Evolutionary conservation across 2,113 vertebrate genomes (phyloP).

Genomic region (Petrocephalus microphthalmus): DNA sequence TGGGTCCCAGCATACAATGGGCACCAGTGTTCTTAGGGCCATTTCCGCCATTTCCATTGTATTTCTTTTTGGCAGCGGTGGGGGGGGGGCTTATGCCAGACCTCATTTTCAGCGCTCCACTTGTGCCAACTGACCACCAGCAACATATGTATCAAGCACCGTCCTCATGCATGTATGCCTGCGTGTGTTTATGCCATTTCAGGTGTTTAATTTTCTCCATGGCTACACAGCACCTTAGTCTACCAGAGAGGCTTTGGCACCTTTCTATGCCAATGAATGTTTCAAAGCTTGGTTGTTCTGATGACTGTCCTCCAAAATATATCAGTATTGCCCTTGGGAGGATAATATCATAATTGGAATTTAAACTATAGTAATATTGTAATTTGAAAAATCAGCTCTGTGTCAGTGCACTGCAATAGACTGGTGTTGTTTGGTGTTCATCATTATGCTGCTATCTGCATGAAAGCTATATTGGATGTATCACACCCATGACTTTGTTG

Average conservation of each 20-base stretch:
- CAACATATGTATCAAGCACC: neutral
- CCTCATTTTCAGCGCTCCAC: neutral
- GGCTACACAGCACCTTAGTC: neutral
- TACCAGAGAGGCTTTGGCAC: neutral
- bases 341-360: constrained; percentile 6
- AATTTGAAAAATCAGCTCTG: constrained; percentile 11
- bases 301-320: neutral
- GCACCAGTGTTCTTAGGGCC: neutral
- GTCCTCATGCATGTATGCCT: neutral
- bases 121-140: neutral
- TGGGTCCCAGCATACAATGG: neutral
- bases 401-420: neutral
- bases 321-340: neutral
- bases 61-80: neutral
- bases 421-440: neutral
- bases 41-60: neutral
- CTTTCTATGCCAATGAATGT: neutral
- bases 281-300: neutral
- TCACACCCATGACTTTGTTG: neutral
- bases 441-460: constrained; percentile 1
- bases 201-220: constrained; percentile 8
- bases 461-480: neutral
- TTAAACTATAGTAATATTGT: constrained; percentile 5
- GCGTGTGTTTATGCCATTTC: neutral
- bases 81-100: neutral